Base-by-base conservation (phyloP, 2,797 vertebrate species). In the Ceryle rudis region DNA sequence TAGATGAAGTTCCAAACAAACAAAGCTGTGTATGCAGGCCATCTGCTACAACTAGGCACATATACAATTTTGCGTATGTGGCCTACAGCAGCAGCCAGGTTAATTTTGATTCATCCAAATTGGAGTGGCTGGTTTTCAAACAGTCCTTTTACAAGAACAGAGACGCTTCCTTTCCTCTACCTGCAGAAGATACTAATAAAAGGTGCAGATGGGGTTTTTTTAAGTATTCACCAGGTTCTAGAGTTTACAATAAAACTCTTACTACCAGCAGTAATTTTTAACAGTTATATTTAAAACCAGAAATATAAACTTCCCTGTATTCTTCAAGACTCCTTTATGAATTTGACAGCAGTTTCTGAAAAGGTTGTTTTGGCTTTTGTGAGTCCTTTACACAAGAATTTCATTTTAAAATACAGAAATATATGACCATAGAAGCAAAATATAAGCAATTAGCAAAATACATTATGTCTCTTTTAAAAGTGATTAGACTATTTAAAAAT, bases 1-100 rank as follows among this genome's bases (percentile, higher is more conserved):
- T 92, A 82, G 67, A 75, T 88, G 10, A 79, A 79, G 86, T 84
- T 96, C 67, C 96, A 96, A 95, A 95, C 96, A 97, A 97, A 90
- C 33, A 39, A 81, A 71, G 94, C 90, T 93, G 94, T 77, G 89
- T 49, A 5, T 15, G 44, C 61, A 62, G 52, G 75, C 96, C 95
- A 96, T 93, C 93, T 97, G 97, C 94, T 88, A n/a, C 33, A 26
- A 57, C 37, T 52, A 81, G 95, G 86, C 95, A 89, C 7, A 0
- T 86, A 73, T 31, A 87, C 82, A 28, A 13, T 91, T 93, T 77
- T 79, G 95, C 8, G 1, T 49, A 73, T 60, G 96, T 57, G 90
- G 84, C 37, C 80, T 78, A 25, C 71, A 62, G 71, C 65, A 60
- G 62, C 23, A 94, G 82, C 85, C 60, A 25, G 26, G 7, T 44